Evolutionary conservation across 2,113 vertebrate genomes (phyloP), one percentile per base, ranked within the genome.

Genomic region (Gnathonemus longibarbis): DNA sequence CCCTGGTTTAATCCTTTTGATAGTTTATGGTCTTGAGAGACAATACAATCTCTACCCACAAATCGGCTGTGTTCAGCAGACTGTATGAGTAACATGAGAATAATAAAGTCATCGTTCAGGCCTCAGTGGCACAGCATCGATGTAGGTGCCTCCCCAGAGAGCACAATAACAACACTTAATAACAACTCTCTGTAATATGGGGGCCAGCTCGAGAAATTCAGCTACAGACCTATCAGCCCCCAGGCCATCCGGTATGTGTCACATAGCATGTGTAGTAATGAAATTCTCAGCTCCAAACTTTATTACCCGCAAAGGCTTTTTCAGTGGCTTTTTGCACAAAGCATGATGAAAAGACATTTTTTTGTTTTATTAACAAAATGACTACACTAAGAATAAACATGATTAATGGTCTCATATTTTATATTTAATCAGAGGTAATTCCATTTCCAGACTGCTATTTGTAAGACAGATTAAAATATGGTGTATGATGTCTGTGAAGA

Each of bases 311-410:
- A 17, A 80, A 39, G 74, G 74, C n/a, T 80, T 42, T 80, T 39
- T 42, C 74, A 19, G 31, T 42, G 74, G 74, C 35, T 17, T 80
- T 42, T 35, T 80, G 74, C 31, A 80, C 74, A 80, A 39, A 35
- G 74, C 74, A 42, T 80, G 35, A 80, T 80, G 74, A 42, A 80
- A 80, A 80, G 74, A 80, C 35, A 42, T 80, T 77, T 80, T 35
- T 80, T 42, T 39, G 74, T 35, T 80, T 80, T 80, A 88, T 88
- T 88, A 88, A 88, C 42, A 53, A 45, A n/a, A 46, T 58, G 35
- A 88, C 35, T 88, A 56, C 52, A 45, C 53, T 48, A 62, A 45
- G 53, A 49, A 80, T 42, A 42, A 80, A 80, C 35, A 8, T 13
- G 74, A 80, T 17, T 80, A 35, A 80, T 80, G 74, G 74, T 42